Evolutionary conservation across 1,140 invertebrate genomes (phyloP), one percentile per base, ranked within the genome.

Genomic region (Colletes gigas): DNA sequence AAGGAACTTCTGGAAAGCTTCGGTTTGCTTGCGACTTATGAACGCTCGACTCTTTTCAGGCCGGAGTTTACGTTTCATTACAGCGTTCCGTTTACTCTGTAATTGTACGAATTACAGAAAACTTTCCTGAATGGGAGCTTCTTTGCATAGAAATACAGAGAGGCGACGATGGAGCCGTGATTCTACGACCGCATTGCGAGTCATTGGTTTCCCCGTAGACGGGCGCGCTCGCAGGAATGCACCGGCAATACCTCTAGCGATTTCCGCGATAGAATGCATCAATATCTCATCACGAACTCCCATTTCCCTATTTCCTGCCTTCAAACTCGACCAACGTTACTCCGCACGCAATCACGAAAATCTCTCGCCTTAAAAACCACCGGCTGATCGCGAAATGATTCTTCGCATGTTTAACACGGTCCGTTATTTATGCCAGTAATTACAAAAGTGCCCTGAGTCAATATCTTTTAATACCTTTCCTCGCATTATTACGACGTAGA

Each of bases 41-140:
- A 14, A 41, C 19, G 17, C 17, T n/a, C 30, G 62, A 54, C 19
- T 30, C 41, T 47, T 68, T 69, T 39, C 55, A 19, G 9, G 6
- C 8, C 1, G 9, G 19, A 59, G 75, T 77, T 77, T 52, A 62
- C 75, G 66, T 77, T 69, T 60, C 66, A 62, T 69, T 69, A 52
- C 44, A 14, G 21, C 0, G 4, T 15, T 41, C 10, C 65, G 60
- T 77, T 70, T 70, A 41, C 75, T 52, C 19, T 41, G 17, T 62
- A 62, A 77, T 21, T 41, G 75, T 10, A 19, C n/a, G 41, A 47
- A 68, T 59, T 30, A 41, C 50, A 15, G 39, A 10, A 30, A 72
- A 60, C n/a, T 72, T 21, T 15, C 21, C 30, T n/a, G 15, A 41
- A 69, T 39, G 15, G 21, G 7, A 21, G 39, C 50, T 69, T n/a